Evolutionary conservation across 2,888 invertebrate species (phyloP).

Genomic region (Cantharis lateralis): DNA sequence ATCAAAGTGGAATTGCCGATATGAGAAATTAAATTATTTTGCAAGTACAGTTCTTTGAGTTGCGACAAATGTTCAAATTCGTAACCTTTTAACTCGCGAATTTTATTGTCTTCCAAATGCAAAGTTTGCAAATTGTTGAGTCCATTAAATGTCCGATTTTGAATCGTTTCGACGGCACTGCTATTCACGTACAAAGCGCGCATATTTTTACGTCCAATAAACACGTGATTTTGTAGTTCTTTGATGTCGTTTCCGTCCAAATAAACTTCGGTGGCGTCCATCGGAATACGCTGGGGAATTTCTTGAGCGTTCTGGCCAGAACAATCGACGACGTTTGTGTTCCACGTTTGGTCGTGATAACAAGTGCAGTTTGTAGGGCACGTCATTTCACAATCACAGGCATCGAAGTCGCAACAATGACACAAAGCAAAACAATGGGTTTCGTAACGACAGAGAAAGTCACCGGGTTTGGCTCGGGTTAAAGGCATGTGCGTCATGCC

Average conservation of each 20-base stretch:
- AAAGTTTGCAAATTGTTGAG: slow-evolving; percentile 76
- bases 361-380: slow-evolving; percentile 93
- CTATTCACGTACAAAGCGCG: slow-evolving; percentile 83
- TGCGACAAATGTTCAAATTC: slow-evolving; percentile 83
- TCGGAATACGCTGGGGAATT: slow-evolving; percentile 85
- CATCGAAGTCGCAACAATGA: slow-evolving; percentile 95
- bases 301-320: slow-evolving; percentile 77
- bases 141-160: slow-evolving; percentile 90
- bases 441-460: slow-evolving; percentile 91
- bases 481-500: slow-evolving; percentile 80
- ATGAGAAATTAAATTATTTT: slow-evolving; percentile 79
- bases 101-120: slow-evolving; percentile 84
- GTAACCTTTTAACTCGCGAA: slow-evolving; percentile 78
- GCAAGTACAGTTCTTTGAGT: slow-evolving; percentile 81
- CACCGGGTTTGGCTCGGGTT: slow-evolving; percentile 75
- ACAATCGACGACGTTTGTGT: slow-evolving; percentile 90
- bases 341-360: slow-evolving; percentile 93
- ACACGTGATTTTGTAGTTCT: slow-evolving; percentile 83
- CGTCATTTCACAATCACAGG: slow-evolving; percentile 96
- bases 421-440: slow-evolving; percentile 93
- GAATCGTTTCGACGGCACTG: slow-evolving; percentile 81
- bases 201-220: slow-evolving; percentile 90
- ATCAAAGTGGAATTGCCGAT: slow-evolving; percentile 82
- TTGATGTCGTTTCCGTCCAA: slow-evolving; percentile 88
- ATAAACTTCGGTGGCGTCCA: slow-evolving; percentile 93